Base-by-base conservation (phyloP, 2,797 vertebrate genomes). In the Sitta carolinensis region DNA sequence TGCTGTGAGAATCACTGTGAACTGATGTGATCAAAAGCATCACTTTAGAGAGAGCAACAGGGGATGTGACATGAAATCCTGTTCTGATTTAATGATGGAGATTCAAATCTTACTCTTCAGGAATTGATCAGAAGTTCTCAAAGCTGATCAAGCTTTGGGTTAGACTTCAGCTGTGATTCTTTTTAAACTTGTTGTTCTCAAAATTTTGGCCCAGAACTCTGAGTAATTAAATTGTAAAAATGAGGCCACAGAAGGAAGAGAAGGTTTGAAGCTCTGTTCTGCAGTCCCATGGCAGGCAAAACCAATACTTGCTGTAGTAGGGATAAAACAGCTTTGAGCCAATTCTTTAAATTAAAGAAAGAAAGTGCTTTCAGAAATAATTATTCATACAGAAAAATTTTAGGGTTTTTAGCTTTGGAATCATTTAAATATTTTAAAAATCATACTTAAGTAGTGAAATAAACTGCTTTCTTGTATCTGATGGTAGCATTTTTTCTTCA, bases 401-500 rank as follows among this genome's bases (percentile, higher is more conserved):
- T 4, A 16, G n/a, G 50, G 87, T 43, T 88, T 50, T 84, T 92
- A 94, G 21, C 73, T 54, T 61, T 55, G 83, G 50, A 84, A 47
- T 36, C 43, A 1, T 80, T 94, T 59, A 85, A 86, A 34, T 91
- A 69, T 40, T 93, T 47, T 87, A 42, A 75, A 87, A 89, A 76
- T 87, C 64, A 66, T 47, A 82, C 27, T 72, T 97, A 84, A 94
- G 57, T 95, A 89, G 89, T 96, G 74, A 92, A 97, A 61, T 94
- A 96, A 97, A 95, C 58, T 91, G 73, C 67, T 94, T 95, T 97
- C 91, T 97, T 91, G 76, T 96, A 68, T 87, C 88, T 97, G 83
- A 97, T 97, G 87, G 94, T 97, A 95, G 89, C 77, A 68, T 97
- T 94, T 97, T 98, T 97, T 94, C 95, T 97, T 81, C 97, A 99